Base-by-base conservation (phyloP, 2,888 invertebrate species). In the Phrixothrix hirtus region DNA sequence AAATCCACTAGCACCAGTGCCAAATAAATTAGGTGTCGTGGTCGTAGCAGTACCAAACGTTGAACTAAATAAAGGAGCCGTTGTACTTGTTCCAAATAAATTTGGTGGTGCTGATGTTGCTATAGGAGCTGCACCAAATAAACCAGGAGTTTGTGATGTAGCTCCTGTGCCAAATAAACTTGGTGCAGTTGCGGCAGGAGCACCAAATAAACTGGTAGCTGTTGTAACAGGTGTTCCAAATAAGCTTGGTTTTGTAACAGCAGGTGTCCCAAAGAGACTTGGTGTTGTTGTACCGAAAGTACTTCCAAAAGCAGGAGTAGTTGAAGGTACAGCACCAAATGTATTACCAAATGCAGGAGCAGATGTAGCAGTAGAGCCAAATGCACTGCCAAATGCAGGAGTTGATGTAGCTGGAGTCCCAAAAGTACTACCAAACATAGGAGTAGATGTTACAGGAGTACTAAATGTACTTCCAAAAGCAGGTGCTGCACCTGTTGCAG, bases 221-320 rank as follows among this genome's bases (percentile, higher is more conserved):
- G 68, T 65, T 11, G 69, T 65, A 2, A 67, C 57, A 13, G 67
- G 59, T 10, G 66, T 47, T 2, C 72, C 71, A 36, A 74, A 69
- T 35, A 65, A 61, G 25, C 67, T 65, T 14, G 55, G 39, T 45
- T 39, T 44, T 6, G 47, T 13, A 10, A 42, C 17, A n/a, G 55
- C 59, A 52, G 55, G 69, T 44, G 52, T 47, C 10, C 83, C 81
- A 71, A 83, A 83, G 16, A 83, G 70, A 11, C 81, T 77, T 0
- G 67, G 61, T 10, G 60, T 77, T 3, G 79, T 74, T n/a, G 81
- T 62, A 29, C 73, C 64, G 2, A 77, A 66, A n/a, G 55, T 14
- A 45, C 67, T 16, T 43, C 72, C 67, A 56, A 70, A 76, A 49
- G 61, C 79, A 72, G 72, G 76, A 65, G 81, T 77, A 2, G 79